Evolutionary conservation across 2,888 invertebrate species (phyloP).

Genomic region (Habroteleia sp.): DNA sequence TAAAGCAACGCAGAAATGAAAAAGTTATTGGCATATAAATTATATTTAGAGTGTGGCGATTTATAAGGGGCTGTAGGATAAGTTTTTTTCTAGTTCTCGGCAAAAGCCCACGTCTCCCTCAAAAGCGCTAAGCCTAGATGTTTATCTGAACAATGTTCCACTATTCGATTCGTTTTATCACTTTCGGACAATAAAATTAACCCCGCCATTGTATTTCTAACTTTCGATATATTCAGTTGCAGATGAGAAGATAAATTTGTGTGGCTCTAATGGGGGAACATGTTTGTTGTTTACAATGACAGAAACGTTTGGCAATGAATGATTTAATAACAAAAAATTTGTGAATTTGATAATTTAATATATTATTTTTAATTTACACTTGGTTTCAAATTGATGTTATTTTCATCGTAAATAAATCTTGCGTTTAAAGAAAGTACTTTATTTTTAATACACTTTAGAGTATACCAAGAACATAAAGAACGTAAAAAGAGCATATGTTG

Average conservation of each 20-base stretch:
- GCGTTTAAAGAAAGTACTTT: too few species aligned
- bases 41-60: conserved; percentile 31
- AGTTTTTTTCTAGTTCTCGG: conserved; percentile 33
- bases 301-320: too few species aligned
- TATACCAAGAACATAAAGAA: too few species aligned
- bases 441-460: too few species aligned
- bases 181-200: conserved; percentile 55
- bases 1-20: conserved; percentile 30
- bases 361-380: too few species aligned
- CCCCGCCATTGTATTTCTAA: conserved; percentile 34
- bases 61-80: conserved; percentile 21
- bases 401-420: too few species aligned
- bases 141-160: conserved; percentile 39
- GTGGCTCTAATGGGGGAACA: too few species aligned
- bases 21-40: conserved; percentile 52
- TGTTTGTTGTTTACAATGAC: too few species aligned
- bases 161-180: conserved; percentile 43
- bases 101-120: conserved; percentile 19
- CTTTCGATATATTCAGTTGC: conserved; percentile 46
- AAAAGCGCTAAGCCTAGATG: conserved; percentile 40
- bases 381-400: too few species aligned
- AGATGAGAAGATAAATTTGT: conserved; percentile 43
- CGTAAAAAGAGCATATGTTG: too few species aligned
- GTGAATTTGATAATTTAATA: too few species aligned
- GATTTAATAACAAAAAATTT: too few species aligned